These are phyloP conservation scores for Thecophora atra DNA, from an alignment of 2,888 invertebrate species.

Conservation along the genomic window DNA sequence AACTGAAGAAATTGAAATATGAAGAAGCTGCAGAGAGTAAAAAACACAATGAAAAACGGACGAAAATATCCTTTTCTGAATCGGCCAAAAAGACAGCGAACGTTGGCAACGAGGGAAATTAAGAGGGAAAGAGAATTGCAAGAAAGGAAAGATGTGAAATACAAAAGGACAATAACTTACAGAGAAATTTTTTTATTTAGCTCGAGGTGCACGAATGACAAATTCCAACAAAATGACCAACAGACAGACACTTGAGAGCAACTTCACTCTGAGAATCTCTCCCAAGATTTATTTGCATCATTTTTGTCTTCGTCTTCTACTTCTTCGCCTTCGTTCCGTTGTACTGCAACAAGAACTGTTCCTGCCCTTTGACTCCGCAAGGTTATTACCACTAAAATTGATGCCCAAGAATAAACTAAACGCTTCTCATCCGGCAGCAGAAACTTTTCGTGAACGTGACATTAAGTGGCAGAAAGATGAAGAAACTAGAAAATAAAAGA, in stretches of 20 bases:
- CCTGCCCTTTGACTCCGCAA: slow-evolving; percentile 32
- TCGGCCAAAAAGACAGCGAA: neutral
- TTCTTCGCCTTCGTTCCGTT: too few species aligned
- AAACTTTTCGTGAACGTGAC: slow-evolving; percentile 15
- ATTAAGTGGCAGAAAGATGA: neutral
- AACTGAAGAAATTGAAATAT: too few species aligned
- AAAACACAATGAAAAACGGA: neutral
- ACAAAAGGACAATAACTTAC: too few species aligned
- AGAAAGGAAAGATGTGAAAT: neutral
- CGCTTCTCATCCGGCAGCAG: neutral
- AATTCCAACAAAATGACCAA: too few species aligned
- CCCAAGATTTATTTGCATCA: too few species aligned
- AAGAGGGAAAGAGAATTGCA: neutral
- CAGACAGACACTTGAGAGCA: too few species aligned
- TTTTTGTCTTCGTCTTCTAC: too few species aligned
- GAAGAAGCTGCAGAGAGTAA: too few species aligned
- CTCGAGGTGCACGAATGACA: too few species aligned
- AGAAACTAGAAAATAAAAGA: neutral
- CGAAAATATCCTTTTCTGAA: neutral
- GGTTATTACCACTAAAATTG: slow-evolving; percentile 58
- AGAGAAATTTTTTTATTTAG: too few species aligned
- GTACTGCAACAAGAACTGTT: neutral
- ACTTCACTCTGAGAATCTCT: too few species aligned
- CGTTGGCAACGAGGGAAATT: neutral
- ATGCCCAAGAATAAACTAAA: slow-evolving; percentile 58